Evolutionary conservation across 1,140 invertebrate species (phyloP), one percentile per base, ranked within the genome.

Genomic region (Aporrectodea caliginosa): DNA sequence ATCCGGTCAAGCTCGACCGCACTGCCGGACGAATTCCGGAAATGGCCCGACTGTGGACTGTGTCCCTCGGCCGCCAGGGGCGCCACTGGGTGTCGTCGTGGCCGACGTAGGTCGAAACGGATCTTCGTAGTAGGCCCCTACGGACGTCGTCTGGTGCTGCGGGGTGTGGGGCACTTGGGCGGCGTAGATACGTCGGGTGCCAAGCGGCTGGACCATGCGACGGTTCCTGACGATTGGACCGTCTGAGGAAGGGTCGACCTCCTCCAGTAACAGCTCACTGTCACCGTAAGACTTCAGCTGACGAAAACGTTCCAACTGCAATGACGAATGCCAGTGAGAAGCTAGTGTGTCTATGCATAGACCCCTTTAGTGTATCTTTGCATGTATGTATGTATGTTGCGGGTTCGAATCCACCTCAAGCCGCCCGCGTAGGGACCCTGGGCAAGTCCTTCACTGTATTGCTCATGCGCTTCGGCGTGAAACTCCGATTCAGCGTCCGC

Each of bases 161-260:
- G 31, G 73, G 33, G 31, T 74, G 73, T 33, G 73, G 33, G 35
- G 31, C n/a, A 29, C 43, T n/a, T 58, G 32, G 1, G 75, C n/a
- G 16, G 75, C 22, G 35, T 29, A 76, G 16, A 76, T 76, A n/a
- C 35, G 34, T 29, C 75, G 33, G 75, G 75, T 76, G 35, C 75
- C 75, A 27, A 76, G 43, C n/a, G 75, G 75, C 35, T 76, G 75
- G 29, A 76, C 75, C 2, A 35, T 32, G 34, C 75, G 34, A 14
- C 75, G 29, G 35, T 76, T 76, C 43, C 43, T 76, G 12, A 35
- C 32, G 2, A 76, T 76, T 27, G 22, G 75, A 22, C 75, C 75
- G 35, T 76, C 75, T 6, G 33, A 43, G n/a, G n/a, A n/a, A 29
- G 34, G 32, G 29, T 76, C 75, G 75, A n/a, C 43, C 75, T 6